Evolutionary conservation across 1,140 invertebrate genomes (phyloP).

Genomic region (Magallana ariakensis): DNA sequence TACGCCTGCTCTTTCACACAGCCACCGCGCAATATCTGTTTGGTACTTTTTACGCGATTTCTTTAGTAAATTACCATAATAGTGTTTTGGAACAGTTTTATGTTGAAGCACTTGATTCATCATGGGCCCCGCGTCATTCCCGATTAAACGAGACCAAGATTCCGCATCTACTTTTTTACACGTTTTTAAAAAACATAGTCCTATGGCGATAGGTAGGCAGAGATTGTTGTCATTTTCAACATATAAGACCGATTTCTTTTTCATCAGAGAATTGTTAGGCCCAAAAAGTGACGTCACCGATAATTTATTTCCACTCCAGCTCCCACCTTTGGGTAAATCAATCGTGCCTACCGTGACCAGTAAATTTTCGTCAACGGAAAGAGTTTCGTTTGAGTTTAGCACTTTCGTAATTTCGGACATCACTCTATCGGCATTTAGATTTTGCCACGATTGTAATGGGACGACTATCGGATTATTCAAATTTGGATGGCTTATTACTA

Average conservation of each 20-base stretch:
- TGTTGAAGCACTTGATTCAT: not conserved
- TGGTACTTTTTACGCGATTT: slow-evolving; percentile 13
- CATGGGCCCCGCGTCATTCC: too few relatives aligned
- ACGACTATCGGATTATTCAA: slow-evolving; percentile 40
- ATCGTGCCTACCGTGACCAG: slow-evolving; percentile 40
- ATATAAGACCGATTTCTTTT: slow-evolving; percentile 20
- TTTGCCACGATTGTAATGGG: slow-evolving; percentile 32
- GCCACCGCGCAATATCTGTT: not conserved
- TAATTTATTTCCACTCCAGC: slow-evolving; percentile 22
- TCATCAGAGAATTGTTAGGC: slow-evolving; percentile 20
- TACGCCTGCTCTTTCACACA: slow-evolving; percentile 11
- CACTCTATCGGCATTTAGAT: slow-evolving; percentile 37
- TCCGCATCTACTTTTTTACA: too few relatives aligned
- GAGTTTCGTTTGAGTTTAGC: slow-evolving; percentile 39
- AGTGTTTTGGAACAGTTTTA: slow-evolving; percentile 30
- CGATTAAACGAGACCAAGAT: too few relatives aligned
- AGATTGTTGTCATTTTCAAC: slow-evolving; percentile 34
- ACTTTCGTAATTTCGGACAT: slow-evolving; percentile 43
- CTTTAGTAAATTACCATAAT: slow-evolving; percentile 29
- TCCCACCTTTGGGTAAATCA: slow-evolving; percentile 3
- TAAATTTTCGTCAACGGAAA: slow-evolving; percentile 38
- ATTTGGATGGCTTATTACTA: too few relatives aligned
- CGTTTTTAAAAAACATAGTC: not conserved
- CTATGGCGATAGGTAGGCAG: slow-evolving; percentile 37
- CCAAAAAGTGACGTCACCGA: slow-evolving; percentile 36